These are phyloP conservation scores for Nebria salina DNA, from an alignment of 2,888 invertebrate species.

Conservation along the genomic window DNA sequence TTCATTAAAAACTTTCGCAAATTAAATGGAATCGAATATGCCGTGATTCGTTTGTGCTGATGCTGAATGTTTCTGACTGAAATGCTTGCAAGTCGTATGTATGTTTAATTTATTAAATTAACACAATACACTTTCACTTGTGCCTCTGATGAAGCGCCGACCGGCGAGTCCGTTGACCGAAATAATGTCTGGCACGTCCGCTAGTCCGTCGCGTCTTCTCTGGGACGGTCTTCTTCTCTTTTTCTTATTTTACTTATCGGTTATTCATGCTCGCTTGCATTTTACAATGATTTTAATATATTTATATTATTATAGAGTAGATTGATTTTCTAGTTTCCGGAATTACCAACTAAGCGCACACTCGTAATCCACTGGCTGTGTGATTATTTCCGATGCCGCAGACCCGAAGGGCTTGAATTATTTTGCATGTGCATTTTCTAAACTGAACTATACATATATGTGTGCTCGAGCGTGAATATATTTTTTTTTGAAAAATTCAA, in stretches of 20 bases:
- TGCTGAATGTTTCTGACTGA: background rate
- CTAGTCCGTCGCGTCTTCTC: background rate
- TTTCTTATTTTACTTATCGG: background rate
- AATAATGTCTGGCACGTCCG: background rate
- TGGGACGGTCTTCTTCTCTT: background rate
- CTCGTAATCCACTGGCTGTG: background rate
- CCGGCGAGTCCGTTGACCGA: background rate
- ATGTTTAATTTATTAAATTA: background rate
- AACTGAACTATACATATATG: too few relatives aligned
- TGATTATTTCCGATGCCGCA: background rate
- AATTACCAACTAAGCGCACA: background rate
- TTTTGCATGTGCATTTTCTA: background rate
- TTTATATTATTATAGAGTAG: background rate
- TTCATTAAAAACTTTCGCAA: slow-evolving; percentile 1
- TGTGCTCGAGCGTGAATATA: too few relatives aligned
- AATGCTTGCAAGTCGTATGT: background rate
- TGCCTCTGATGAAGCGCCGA: background rate
- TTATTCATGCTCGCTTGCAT: background rate
- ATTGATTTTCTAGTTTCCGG: slow-evolving; percentile 1
- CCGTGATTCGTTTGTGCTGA: background rate
- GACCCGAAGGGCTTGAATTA: background rate
- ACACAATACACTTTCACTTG: slow-evolving; percentile 1
- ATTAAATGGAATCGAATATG: background rate
- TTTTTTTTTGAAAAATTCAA: too few relatives aligned
- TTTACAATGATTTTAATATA: background rate